A percentile compares a stretch with the other conserved stretches of the same genome.
These are phyloP conservation scores for Ophion ellenae DNA, from an alignment of 2,888 invertebrate species.

Conservation along the genomic window DNA sequence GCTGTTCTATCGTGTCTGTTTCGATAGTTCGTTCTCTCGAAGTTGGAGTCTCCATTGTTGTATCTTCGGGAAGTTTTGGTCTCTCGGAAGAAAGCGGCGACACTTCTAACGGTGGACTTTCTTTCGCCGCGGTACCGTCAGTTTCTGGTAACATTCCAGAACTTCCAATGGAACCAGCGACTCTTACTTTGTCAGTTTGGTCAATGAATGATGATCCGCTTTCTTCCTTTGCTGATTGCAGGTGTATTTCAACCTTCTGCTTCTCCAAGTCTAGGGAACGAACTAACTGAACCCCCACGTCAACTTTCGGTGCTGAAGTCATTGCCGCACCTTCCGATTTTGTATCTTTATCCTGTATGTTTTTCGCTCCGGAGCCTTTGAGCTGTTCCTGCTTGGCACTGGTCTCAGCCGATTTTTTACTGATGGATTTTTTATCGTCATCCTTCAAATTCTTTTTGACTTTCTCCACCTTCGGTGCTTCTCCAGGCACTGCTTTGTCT, in stretches of 20 bases:
- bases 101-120: background rate
- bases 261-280: background rate
- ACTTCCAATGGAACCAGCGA: slow-evolving; percentile 2
- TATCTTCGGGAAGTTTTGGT: background rate
- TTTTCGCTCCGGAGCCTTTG: slow-evolving; percentile 35
- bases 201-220: slow-evolving; percentile 4
- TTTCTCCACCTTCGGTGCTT: slow-evolving; percentile 12
- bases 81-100: background rate
- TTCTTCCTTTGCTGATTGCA: slow-evolving; percentile 1
- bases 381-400: slow-evolving; percentile 36
- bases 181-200: slow-evolving; percentile 1
- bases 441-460: slow-evolving; percentile 24
- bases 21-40: background rate
- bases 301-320: background rate
- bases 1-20: slow-evolving; percentile 43
- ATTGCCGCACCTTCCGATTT: slow-evolving; percentile 17
- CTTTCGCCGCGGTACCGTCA: background rate
- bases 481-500: slow-evolving; percentile 15
- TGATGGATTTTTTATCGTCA: slow-evolving; percentile 35
- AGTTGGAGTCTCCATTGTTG: background rate
- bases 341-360: slow-evolving; percentile 38
- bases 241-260: slow-evolving; percentile 4
- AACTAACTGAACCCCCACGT: background rate
- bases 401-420: slow-evolving; percentile 18
- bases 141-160: background rate